Evolutionary conservation across 2,888 invertebrate species (phyloP).

Genomic region (Zeuzera pyrina): DNA sequence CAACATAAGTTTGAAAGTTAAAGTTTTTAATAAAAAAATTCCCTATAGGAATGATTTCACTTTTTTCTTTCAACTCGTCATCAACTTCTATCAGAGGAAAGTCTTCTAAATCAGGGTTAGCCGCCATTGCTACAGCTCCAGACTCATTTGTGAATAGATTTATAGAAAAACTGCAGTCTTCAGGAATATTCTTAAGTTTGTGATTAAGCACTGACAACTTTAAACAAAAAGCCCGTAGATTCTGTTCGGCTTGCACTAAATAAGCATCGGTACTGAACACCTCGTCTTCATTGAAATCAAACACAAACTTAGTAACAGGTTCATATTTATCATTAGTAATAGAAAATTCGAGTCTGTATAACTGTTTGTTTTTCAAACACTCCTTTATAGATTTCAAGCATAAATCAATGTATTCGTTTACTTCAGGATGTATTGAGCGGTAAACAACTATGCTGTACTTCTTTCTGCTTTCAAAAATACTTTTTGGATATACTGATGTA

Average conservation of each 20-base stretch:
- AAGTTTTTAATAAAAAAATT: conserved; percentile 42
- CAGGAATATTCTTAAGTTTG: conserved; percentile 63
- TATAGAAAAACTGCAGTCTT: conserved; percentile 74
- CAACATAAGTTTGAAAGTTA: conserved; percentile 46
- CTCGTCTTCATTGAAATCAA: conserved; percentile 39
- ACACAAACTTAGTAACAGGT: conserved; percentile 42
- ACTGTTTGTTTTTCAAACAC: conserved; percentile 59
- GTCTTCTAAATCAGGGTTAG: conserved; percentile 62
- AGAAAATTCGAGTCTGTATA: conserved; percentile 67
- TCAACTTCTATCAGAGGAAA: conserved; percentile 53
- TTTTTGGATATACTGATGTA: conserved; percentile 75
- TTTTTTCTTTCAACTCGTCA: conserved; percentile 23
- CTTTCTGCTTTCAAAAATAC: conserved; percentile 74
- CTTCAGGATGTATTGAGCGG: conserved; percentile 75
- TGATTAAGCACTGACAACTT: conserved; percentile 63
- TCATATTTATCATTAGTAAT: conserved; percentile 40
- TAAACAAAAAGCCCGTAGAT: conserved; percentile 74
- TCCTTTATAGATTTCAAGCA: conserved; percentile 63
- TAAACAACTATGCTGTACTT: conserved; percentile 76
- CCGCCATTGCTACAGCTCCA: conserved; percentile 66
- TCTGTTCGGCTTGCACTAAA: conserved; percentile 74
- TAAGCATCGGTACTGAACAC: conserved; percentile 66
- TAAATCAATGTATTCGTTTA: conserved; percentile 75
- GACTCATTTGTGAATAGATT: conserved; percentile 74
- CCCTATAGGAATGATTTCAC: conserved; percentile 43